Evolutionary conservation across 1,140 invertebrate genomes (phyloP), one percentile per base, ranked within the genome.

Genomic region (Zaprionus tsacasi): DNA sequence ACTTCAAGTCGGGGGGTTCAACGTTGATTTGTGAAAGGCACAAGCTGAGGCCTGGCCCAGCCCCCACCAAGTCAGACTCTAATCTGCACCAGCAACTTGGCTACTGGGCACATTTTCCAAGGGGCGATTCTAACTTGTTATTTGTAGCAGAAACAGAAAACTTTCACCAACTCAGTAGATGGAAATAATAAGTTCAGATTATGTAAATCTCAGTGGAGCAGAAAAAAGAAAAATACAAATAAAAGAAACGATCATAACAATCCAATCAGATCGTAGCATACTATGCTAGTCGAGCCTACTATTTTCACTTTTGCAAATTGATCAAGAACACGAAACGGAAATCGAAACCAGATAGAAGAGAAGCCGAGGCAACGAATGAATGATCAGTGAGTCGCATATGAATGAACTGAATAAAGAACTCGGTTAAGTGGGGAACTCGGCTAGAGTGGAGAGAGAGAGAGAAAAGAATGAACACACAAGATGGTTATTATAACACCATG

Each of bases 241-340:
- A 38, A 40, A 78, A 73, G 61, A 55, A 43, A 55, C 30, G 5
- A 55, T 25, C 45, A 27, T 38, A 35, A 52, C 6, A 63, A 54
- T 35, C 1, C 30, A 45, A 27, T 17, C 1, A 33, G 52, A 59
- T 76, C 54, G 60, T 27, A 57, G 63, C 64, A 79, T 48, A 81
- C 74, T 43, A 43, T 8, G 40, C 38, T 54, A 40, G 60, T 50
- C 30, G 45, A 52, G 66, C 50, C 63, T 58, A 61, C 3, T 67
- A 72, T 82, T 86, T 86, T 86, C 82, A 86, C 82, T 86, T 86
- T 88, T 88, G 79, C 83, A 82, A 87, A 85, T 81, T 50, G 66
- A 76, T 17, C 67, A 43, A 83, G 79, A 82, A 87, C 54, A 48
- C 43, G 58, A 45, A 82, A 82, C 78, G 64, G 76, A 86, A 87